Evolutionary conservation across 2,797 vertebrate species (phyloP), one percentile per base, ranked within the genome.

Genomic region (Tarsius wallacei): DNA sequence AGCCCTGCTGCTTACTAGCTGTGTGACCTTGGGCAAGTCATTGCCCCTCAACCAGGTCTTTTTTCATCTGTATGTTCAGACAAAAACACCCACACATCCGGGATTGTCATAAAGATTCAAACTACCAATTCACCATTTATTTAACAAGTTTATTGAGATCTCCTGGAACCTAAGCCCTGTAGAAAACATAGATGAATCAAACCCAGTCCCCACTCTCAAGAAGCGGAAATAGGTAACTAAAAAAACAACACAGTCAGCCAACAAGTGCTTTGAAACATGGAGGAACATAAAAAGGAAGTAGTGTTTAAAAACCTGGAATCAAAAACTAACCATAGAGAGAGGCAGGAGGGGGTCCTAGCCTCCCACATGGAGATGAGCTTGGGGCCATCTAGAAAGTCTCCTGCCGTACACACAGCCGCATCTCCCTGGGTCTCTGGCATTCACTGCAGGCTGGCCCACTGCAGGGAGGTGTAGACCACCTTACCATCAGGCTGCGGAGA

Each of bases 361-460:
- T 82, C 51, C 64, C 63, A 17, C 0, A 7, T 0, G 1, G 87
- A 94, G 81, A 57, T 24, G 57, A 28, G 53, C 87, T 28, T 12
- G 59, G 78, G 26, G 51, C 31, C 61, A 17, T 19, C 36, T 12
- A 15, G 70, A 66, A 53, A 64, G 66, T 64, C 64, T 89, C 61
- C 21, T 28, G 31, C 51, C 9, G 1, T 10, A 1, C 57, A 26
- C 15, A 19, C 7, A 7, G 78, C 33, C 21, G 12, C 16, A 13
- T 1, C 9, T 19, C 15, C 59, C 19, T 5, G 2, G n/a, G n/a
- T 86, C 80, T 63, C 55, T 5, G 51, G 51, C 14, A 80, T 22
- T 98, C 98, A 98, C 83, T 98, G 97, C 98, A 99, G 99, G 77
- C 99, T 99, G 51, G 99, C 99, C 99, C 99, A 99, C 98, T 99